Conservation (phyloP, 2,113 vertebrate species). For the Ochotona curzoniae region DNA sequence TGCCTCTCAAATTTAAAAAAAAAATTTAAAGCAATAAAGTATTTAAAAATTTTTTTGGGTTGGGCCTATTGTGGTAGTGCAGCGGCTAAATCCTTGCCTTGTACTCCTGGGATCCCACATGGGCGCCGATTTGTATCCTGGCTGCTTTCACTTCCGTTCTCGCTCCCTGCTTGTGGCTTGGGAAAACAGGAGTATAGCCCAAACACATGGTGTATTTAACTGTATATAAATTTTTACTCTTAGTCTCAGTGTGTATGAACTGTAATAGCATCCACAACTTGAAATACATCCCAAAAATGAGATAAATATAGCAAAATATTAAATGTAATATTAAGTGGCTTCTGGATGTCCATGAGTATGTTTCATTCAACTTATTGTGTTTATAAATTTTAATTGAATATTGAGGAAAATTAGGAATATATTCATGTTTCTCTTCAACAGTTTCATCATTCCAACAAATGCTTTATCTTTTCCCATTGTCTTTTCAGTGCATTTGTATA, state of each 20-base stretch:
- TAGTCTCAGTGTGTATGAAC: conserved; percentile 22
- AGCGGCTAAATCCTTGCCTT: too few relatives aligned
- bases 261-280: conserved; percentile 17
- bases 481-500: neutral
- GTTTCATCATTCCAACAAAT: neutral
- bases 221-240: conserved; percentile 19
- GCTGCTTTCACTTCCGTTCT: too few relatives aligned
- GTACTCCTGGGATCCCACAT: too few relatives aligned
- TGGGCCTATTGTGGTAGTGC: too few relatives aligned
- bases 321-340: neutral
- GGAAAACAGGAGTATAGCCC: too few relatives aligned
- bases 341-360: neutral
- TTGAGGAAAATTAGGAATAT: neutral
- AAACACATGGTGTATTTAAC: neutral
- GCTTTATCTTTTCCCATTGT: neutral
- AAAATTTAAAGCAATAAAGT: too few relatives aligned
- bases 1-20: too few relatives aligned
- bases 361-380: neutral
- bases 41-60: too few relatives aligned
- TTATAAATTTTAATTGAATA: neutral
- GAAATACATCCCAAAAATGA: conserved; percentile 2
- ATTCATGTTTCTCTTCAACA: neutral
- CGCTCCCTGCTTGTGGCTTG: too few relatives aligned
- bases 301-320: neutral
- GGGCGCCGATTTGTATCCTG: too few relatives aligned